Percentiles rank a stretch among this genome's conserved stretches.
Conservation (phyloP, 2,797 vertebrate species). For the Eulemur albifrons region DNA sequence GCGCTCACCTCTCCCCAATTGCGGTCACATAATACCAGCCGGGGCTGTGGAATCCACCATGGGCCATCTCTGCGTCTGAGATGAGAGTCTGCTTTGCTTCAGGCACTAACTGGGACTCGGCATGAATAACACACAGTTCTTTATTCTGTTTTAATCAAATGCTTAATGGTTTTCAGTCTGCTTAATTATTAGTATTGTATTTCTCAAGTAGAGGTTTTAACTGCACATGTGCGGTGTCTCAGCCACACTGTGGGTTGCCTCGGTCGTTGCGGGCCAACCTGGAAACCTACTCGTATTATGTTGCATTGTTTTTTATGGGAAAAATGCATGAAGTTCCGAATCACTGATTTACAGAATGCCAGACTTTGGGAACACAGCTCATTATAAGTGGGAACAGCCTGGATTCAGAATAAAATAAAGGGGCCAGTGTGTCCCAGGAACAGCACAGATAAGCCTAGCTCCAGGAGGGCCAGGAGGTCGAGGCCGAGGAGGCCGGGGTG, state of each 20-base stretch:
- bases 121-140: background rate
- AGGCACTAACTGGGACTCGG: background rate
- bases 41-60: background rate
- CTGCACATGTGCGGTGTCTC: background rate
- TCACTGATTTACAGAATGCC: background rate
- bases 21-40: background rate
- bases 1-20: background rate
- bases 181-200: background rate
- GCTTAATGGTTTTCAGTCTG: background rate
- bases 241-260: background rate
- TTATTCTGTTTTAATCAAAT: background rate
- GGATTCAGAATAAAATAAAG: slow-evolving; percentile 12
- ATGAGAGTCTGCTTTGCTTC: background rate
- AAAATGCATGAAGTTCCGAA: background rate
- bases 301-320: background rate
- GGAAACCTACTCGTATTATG: background rate
- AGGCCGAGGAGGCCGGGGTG: accelerated
- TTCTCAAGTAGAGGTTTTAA: slow-evolving; percentile 18
- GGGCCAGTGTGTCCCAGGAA: background rate
- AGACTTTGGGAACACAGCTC: background rate
- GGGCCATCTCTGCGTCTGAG: background rate
- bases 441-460: background rate
- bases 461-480: background rate
- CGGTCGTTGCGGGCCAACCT: background rate
- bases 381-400: background rate